A percentile compares a stretch with the other conserved stretches of the same genome.
These are phyloP conservation scores for Tokudaia muenninki DNA, from an alignment of 2,797 vertebrate genomes.

Conservation along the genomic window DNA sequence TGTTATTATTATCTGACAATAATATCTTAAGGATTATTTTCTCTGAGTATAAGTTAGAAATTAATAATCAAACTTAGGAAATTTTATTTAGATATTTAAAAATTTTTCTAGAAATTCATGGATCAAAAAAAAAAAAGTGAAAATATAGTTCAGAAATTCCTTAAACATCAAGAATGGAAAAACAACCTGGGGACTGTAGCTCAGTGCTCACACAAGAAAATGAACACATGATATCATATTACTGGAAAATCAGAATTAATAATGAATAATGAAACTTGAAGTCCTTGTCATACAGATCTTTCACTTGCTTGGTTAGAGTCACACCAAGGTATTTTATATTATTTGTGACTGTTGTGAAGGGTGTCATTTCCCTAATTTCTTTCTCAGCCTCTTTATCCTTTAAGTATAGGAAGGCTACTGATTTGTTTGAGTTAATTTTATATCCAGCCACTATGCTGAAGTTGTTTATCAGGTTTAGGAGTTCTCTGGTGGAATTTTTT, in stretches of 20 bases:
- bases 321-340: too few relatives aligned
- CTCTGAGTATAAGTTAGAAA: slow-evolving; percentile 43
- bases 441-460: too few relatives aligned
- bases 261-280: not conserved
- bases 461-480: too few relatives aligned
- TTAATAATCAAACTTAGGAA: slow-evolving; percentile 2
- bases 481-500: too few relatives aligned
- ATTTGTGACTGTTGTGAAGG: too few relatives aligned
- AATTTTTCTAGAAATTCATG: slow-evolving; percentile 26
- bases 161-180: slow-evolving; percentile 17
- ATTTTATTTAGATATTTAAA: slow-evolving; percentile 42
- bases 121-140: slow-evolving; percentile 6
- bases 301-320: too few relatives aligned
- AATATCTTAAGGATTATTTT: slow-evolving; percentile 13
- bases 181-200: not conserved
- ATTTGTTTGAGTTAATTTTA: too few relatives aligned
- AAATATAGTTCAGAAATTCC: slow-evolving; percentile 30
- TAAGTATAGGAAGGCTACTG: too few relatives aligned
- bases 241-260: not conserved
- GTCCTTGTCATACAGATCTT: too few relatives aligned
- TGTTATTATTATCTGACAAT: not conserved
- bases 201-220: not conserved
- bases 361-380: too few relatives aligned
- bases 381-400: too few relatives aligned
- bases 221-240: not conserved